phyloP scores from a whole-genome alignment of 2,797 vertebrate genomes.

The Macroramphosus scolopax region DNA sequence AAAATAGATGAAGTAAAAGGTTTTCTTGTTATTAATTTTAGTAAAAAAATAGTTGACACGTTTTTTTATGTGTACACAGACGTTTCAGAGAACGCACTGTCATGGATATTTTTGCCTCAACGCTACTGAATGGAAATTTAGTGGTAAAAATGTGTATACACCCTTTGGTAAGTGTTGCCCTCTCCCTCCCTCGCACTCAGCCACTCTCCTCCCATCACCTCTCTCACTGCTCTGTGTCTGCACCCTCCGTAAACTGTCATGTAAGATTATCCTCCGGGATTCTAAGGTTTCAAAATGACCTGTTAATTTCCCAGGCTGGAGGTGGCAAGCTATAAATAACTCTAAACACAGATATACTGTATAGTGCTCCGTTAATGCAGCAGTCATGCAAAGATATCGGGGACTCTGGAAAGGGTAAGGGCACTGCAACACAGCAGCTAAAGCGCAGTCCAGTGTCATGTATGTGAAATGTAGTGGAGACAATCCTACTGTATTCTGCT shows the following conservation, averaged over 20 bases:
- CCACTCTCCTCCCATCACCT: slow-evolving; percentile 40
- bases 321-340: slow-evolving; percentile 74
- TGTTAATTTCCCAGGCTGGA: slow-evolving; percentile 76
- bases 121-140: too few species aligned
- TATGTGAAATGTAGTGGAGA: background rate
- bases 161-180: slow-evolving; percentile 5
- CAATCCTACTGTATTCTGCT: background rate
- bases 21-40: too few species aligned
- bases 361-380: slow-evolving; percentile 34
- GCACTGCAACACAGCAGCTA: background rate
- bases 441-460: background rate
- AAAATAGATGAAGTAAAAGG: too few species aligned
- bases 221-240: slow-evolving; percentile 41
- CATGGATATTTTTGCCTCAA: too few species aligned
- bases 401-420: slow-evolving; percentile 5
- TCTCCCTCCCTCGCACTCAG: slow-evolving; percentile 17
- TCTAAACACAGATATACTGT: slow-evolving; percentile 46
- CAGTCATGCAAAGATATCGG: slow-evolving; percentile 29
- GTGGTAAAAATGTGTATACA: too few species aligned
- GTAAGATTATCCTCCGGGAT: slow-evolving; percentile 76
- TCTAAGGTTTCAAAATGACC: slow-evolving; percentile 80
- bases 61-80: too few species aligned
- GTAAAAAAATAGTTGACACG: too few species aligned
- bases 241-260: slow-evolving; percentile 71
- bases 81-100: too few species aligned